A percentile compares a stretch with the other conserved stretches of the same genome.
These are phyloP conservation scores for Parelbella ahira DNA, from an alignment of 2,888 invertebrate genomes.

Conservation along the genomic window DNA sequence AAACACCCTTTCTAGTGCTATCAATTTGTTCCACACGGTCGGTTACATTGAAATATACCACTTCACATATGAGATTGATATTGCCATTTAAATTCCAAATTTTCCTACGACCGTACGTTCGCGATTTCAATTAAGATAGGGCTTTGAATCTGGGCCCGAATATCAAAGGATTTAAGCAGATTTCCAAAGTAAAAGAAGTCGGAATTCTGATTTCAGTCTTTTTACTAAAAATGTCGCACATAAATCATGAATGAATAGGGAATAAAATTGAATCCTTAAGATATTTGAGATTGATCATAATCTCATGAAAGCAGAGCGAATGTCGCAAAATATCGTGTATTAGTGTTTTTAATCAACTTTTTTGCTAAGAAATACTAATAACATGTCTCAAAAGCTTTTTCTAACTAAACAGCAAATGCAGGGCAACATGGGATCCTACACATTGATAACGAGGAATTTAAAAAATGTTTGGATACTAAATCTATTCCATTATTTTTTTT, in stretches of 20 bases:
- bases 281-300: slow-evolving; percentile 8
- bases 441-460: no score
- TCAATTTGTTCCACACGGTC: slow-evolving; percentile 1
- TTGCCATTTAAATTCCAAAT: slow-evolving; percentile 20
- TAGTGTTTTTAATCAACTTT: no score
- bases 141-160: slow-evolving; percentile 32
- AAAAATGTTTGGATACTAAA: no score
- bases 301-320: not conserved
- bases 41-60: slow-evolving; percentile 6
- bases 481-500: no score
- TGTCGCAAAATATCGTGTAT: not conserved
- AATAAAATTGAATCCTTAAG: slow-evolving; percentile 17
- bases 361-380: no score
- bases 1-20: not conserved
- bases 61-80: slow-evolving; percentile 19
- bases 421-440: no score
- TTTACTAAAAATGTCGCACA: slow-evolving; percentile 22
- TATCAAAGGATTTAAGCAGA: slow-evolving; percentile 32
- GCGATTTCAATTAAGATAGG: slow-evolving; percentile 37
- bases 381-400: no score
- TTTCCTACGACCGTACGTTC: slow-evolving; percentile 28
- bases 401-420: no score
- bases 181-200: slow-evolving; percentile 23
- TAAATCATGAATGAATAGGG: slow-evolving; percentile 22
- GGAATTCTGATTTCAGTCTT: slow-evolving; percentile 17